Evolutionary conservation across 2,113 vertebrate species (phyloP).

Genomic region (Gnathonemus echidnorhynchus): DNA sequence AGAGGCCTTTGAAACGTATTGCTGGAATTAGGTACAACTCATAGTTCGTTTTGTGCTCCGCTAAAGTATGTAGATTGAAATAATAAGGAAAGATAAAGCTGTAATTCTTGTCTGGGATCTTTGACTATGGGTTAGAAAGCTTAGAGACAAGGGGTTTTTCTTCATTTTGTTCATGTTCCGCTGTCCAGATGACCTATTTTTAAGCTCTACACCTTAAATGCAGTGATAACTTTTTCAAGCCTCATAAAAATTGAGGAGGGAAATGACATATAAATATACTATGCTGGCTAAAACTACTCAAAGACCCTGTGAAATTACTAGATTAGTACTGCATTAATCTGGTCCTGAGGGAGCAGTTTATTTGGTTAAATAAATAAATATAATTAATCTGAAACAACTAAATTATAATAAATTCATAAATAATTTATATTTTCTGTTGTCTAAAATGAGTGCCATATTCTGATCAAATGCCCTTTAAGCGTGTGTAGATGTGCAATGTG

Average conservation of each 20-base stretch:
- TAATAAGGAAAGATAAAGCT: neutral
- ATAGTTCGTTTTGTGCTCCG: neutral
- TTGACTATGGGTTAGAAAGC: neutral
- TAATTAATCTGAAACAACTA: neutral
- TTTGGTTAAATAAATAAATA: neutral
- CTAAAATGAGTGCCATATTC: neutral
- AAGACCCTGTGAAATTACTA: neutral
- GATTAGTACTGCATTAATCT: neutral
- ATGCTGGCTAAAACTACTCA: neutral
- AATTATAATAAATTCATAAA: neutral
- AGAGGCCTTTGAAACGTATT: neutral
- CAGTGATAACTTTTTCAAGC: neutral
- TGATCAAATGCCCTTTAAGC: neutral
- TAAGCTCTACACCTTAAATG: neutral
- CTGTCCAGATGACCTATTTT: neutral
- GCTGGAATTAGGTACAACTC: neutral
- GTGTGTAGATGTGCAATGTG: neutral
- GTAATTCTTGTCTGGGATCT: neutral
- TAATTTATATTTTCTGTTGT: neutral
- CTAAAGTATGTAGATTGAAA: neutral
- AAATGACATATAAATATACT: neutral
- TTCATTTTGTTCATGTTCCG: neutral
- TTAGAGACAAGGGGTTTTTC: neutral
- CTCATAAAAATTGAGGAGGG: neutral
- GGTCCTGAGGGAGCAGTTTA: neutral